These are phyloP conservation scores for Sipha maydis DNA, from an alignment of 2,888 invertebrate genomes.

Conservation along the genomic window DNA sequence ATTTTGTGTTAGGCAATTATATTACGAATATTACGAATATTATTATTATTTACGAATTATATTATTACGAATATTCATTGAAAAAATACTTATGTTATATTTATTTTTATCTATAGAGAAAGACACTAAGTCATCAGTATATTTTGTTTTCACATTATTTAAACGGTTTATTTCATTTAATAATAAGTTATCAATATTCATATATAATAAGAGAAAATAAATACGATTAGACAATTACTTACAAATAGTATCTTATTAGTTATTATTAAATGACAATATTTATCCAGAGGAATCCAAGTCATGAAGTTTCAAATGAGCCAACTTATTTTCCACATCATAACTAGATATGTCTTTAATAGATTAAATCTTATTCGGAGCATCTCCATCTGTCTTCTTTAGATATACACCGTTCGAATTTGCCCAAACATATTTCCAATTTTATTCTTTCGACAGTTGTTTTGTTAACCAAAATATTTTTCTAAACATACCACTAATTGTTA, in stretches of 20 bases:
- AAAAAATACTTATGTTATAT: not conserved
- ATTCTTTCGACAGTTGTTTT: not conserved
- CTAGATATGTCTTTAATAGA: not conserved
- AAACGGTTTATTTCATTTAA: not conserved
- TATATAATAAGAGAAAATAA: not conserved
- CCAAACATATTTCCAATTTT: not conserved
- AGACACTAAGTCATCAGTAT: not conserved
- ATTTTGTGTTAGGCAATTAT: too few species aligned
- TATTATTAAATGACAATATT: not conserved
- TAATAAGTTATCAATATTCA: not conserved
- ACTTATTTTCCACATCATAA: not conserved
- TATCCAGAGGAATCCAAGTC: too few species aligned
- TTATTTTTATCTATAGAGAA: not conserved
- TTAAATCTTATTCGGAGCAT: not conserved
- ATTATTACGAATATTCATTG: constrained; percentile 7
- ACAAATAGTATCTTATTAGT: not conserved
- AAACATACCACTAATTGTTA: not conserved
- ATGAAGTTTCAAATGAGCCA: not conserved
- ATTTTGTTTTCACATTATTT: not conserved
- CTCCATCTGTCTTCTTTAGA: not conserved
- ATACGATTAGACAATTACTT: too few species aligned
- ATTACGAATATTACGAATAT: too few species aligned
- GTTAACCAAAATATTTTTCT: constrained; percentile 4
- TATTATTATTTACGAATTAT: too few species aligned
- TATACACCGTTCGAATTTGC: not conserved